Base-by-base conservation (phyloP, 2,113 vertebrate species). In the Bos javanicus region DNA sequence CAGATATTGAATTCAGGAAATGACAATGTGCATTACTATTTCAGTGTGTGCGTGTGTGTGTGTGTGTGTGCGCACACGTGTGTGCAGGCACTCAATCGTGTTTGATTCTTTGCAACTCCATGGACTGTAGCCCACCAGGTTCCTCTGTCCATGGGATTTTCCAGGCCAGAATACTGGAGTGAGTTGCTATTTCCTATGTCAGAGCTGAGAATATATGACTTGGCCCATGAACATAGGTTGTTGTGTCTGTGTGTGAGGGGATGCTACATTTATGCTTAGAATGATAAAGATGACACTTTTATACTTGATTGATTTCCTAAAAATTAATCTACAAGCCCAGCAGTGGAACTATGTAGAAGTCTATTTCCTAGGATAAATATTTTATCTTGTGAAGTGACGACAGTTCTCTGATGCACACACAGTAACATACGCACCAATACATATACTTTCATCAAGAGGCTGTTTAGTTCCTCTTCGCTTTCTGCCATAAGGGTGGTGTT, bases 381-480 rank as follows among this genome's bases (percentile, higher is more conserved):
- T 94, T 85, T 80, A 71, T 57, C 81, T 87, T 78, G 46, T 19
- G 28, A 90, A 82, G 17, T 86, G n/a, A 62, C 21, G 39, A 74
- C 59, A 39, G 85, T 62, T 74, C 46, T 86, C 60, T 95, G 59
- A 88, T 48, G 1, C 5, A 48, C 7, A 60, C 43, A 43, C 28
- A 64, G 33, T 10, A 6, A 50, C 74, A 36, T 36, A 36, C 1
- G 5, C n/a, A 23, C 67, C 36, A 19, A 71, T 9, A 71, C n/a
- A 71, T 23, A 71, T 11, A 71, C 2, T 36, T 23, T 71, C n/a
- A 71, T 71, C 64, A 71, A 2, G 64, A 71, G 64, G 17, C 64
- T 11, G 0, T 71, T 71, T 36, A 71, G 17, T 3, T 71, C 17
- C 0, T 67, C 17, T 71, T 23, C 2, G 0, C 9, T 71, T 71